These are phyloP conservation scores for Mythimna ferrago DNA, from an alignment of 2,888 invertebrate genomes.

Conservation along the genomic window DNA sequence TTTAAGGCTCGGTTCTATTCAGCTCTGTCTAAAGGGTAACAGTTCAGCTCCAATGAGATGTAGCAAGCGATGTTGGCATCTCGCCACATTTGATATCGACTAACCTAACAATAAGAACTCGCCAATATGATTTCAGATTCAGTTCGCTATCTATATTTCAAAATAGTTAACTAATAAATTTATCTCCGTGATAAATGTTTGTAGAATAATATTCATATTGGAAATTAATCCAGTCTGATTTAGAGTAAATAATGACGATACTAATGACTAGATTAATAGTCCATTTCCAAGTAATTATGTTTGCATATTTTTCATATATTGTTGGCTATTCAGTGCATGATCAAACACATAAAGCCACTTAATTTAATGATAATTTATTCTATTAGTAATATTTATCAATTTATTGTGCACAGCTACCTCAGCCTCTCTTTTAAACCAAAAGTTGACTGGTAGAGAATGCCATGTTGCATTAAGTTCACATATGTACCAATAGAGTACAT, in stretches of 20 bases:
- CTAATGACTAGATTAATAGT: slow-evolving; percentile 20
- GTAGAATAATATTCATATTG: slow-evolving; percentile 17
- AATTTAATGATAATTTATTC: no score
- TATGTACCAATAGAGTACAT: no score
- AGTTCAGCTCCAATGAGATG: slow-evolving; percentile 45
- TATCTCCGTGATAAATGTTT: slow-evolving; percentile 2
- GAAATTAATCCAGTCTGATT: slow-evolving; percentile 8
- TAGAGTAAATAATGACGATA: slow-evolving; percentile 22
- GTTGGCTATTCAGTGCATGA: neutral
- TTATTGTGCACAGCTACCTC: no score
- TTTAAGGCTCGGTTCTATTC: slow-evolving; percentile 31
- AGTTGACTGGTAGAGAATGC: no score
- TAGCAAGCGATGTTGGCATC: slow-evolving; percentile 36
- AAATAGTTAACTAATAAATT: slow-evolving; percentile 17
- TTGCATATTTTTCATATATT: slow-evolving; percentile 2
- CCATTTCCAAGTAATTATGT: slow-evolving; percentile 21
- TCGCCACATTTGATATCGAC: slow-evolving; percentile 49
- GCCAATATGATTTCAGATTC: slow-evolving; percentile 28
- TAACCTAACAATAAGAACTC: slow-evolving; percentile 37
- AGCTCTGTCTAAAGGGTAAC: slow-evolving; percentile 33
- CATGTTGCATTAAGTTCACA: no score
- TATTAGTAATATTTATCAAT: no score
- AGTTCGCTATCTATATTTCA: slow-evolving; percentile 13
- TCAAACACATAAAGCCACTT: neutral
- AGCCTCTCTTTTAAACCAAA: no score